Percentiles rank a stretch among this genome's conserved stretches.
These are phyloP conservation scores for Peromyscus melanophrys DNA, from an alignment of 2,797 vertebrate species.

Conservation along the genomic window DNA sequence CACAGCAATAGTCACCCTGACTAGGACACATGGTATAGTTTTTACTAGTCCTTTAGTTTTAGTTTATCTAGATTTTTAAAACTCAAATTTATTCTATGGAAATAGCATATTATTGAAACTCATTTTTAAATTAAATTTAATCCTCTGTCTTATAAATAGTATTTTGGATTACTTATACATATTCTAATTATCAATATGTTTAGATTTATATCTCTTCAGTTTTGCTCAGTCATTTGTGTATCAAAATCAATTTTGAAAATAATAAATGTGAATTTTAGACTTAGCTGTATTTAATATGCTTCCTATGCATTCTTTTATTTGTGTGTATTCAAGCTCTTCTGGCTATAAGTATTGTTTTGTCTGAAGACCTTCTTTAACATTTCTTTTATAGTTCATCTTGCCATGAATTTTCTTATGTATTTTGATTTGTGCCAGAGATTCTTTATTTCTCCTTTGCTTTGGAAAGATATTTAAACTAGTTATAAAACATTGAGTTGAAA, in stretches of 20 bases:
- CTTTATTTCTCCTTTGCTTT: conserved; percentile 1
- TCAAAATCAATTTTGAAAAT: conserved; percentile 14
- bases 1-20: too few species aligned
- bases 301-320: background rate
- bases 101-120: background rate
- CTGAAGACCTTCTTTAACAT: background rate
- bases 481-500: background rate
- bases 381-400: background rate
- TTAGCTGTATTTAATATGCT: conserved; percentile 8
- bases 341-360: background rate
- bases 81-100: background rate
- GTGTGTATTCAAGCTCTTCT: background rate
- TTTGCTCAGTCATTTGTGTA: conserved; percentile 1
- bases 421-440: background rate
- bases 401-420: conserved; percentile 2
- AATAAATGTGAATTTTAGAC: background rate
- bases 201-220: background rate
- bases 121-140: background rate
- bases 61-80: background rate
- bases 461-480: conserved; percentile 30
- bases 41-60: background rate
- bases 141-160: background rate
- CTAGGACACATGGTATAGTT: background rate
- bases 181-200: background rate
- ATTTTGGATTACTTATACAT: background rate